Evolutionary conservation across 2,797 vertebrate species (phyloP), one percentile per base, ranked within the genome.

Genomic region (Hydrocynus forskahlii): DNA sequence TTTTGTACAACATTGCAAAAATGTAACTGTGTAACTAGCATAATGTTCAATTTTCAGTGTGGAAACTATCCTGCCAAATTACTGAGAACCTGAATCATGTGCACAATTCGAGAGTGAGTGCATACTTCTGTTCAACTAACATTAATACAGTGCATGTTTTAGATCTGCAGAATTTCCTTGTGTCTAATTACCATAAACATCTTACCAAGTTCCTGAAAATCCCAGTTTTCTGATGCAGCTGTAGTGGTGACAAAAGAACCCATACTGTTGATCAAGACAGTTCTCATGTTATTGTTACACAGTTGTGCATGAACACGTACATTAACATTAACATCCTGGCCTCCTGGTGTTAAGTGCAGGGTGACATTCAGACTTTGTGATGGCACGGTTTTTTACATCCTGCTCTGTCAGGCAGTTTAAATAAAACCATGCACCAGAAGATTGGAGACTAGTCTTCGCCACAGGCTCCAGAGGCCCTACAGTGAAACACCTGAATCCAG

Each of bases 371-470:
- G 43, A 52, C 6, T 60, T 63, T 76, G 63, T 69, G 29, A 70
- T 40, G 48, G 17, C 38, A 76, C 29, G 7, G 13, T 66, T 52
- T 43, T 25, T 70, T 70, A 77, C n/a, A 43, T 21, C 13, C 38
- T 55, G 48, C 48, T 23, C 38, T 48, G 55, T 68, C 12, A 69
- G 7, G 7, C n/a, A 40, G 16, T 40, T 50, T 76, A 79, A 86
- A 64, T 50, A 63, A 67, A 21, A 21, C 48, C 71, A 50, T 80
- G 78, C 78, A 75, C 45, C 59, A 23, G 55, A 50, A 75, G 48
- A 84, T 78, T 68, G 76, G 50, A 69, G 74, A 69, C 62, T 55
- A 40, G 14, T 8, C 13, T 66, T 72, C 64, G 55, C 59, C 80
- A 50, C 43, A 4, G 19, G 64, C 66, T 79, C 35, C 40, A 57